Conservation (phyloP, 2,797 vertebrate genomes). For the Falco peregrinus region DNA sequence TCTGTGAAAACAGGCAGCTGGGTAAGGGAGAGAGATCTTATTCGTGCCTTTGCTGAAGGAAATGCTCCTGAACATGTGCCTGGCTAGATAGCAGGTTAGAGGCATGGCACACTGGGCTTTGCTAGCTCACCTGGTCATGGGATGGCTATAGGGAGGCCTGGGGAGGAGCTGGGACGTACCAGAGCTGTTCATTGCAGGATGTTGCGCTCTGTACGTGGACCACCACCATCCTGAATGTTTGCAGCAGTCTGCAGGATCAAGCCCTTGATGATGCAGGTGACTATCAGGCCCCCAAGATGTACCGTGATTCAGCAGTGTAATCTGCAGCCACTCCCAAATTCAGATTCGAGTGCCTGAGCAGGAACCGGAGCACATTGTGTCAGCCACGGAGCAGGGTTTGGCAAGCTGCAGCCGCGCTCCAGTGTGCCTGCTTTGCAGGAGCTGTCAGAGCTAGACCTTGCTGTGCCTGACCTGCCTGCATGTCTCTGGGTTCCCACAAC, state of each 20-base stretch:
- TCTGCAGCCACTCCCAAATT: background rate
- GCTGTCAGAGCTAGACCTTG: background rate
- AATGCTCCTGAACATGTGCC: background rate
- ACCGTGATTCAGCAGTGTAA: background rate
- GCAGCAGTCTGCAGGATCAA: background rate
- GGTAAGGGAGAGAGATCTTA: background rate
- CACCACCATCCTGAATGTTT: background rate
- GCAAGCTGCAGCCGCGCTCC: background rate
- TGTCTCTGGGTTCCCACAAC: background rate
- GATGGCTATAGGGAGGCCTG: background rate
- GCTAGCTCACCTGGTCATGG: background rate
- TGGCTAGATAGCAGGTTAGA: background rate
- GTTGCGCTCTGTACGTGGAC: background rate
- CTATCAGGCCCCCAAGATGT: background rate
- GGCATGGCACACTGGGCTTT: background rate
- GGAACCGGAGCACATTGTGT: background rate
- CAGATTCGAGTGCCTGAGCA: background rate
- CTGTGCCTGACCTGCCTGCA: background rate
- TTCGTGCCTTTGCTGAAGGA: background rate
- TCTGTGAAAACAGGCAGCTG: background rate
- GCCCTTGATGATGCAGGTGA: background rate
- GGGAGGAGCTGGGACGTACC: accelerated
- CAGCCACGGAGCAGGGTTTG: background rate
- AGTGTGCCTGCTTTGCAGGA: background rate
- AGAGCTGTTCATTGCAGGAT: background rate